Base-by-base conservation (phyloP, 2,113 vertebrate species). In the Sylvilagus bachmani region DNA sequence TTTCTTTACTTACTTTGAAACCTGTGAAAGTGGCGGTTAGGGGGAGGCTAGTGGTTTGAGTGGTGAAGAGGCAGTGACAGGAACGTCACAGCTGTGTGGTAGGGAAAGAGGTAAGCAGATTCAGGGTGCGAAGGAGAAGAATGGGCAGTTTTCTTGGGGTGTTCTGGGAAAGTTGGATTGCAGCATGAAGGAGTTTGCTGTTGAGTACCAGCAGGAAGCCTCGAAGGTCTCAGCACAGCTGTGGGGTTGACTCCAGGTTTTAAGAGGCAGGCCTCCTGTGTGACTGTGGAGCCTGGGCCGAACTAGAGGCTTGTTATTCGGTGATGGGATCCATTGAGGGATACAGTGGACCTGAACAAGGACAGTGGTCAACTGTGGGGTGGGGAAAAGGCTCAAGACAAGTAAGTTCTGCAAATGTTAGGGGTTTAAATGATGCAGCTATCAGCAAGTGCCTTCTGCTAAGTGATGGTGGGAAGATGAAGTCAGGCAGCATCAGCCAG, bases 21-120 rank as follows among this genome's bases (percentile, higher is more conserved):
- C 44, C 44, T 44, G 44, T 7, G 44, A 8, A 44, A 44, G 44
- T 44, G 44, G 44, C 7, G 44, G 44, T 44, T 44, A 44, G 44
- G 44, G 44, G 44, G 44, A 44, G 44, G 44, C 44, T 44, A 73
- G 27, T 85, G 69, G 36, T 93, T 93, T 94, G 36, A 67, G 4
- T 84, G 86, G 27, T 73, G 25, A 88, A 49, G 73, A 25, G 53
- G 51, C 49, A 36, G 22, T 77, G 29, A 31, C 84, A 90, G 44
- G 66, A 80, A 77, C 25, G 22, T 84, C 44, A 89, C 31, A 44
- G 6, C 49, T 88, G 31, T 64, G 25, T 86, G 51, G 22, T 44
- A 69, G 53, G 27, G 64, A n/a, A 87, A 92, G 51, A 79, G 81
- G 55, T 88, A 73, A 53, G 36, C 67, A 83, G 80, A 92, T 71